phyloP scores from a whole-genome alignment of 2,113 vertebrate genomes.

The Salvelinus alpinus region DNA sequence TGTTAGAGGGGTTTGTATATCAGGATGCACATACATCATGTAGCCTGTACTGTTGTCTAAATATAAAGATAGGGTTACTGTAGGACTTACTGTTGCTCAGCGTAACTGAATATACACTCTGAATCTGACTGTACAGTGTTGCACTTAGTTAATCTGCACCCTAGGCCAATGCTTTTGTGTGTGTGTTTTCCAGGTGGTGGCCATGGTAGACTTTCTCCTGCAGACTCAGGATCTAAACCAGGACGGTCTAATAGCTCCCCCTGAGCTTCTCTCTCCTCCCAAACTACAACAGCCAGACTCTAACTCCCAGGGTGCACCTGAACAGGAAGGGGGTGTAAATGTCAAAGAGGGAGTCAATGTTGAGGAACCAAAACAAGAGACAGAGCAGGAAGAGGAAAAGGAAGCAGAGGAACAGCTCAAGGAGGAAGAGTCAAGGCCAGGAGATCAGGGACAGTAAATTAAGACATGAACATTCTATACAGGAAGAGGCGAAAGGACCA shows the following conservation, averaged over 20 bases:
- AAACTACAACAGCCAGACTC: constrained; percentile 33
- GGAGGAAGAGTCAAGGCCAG: too few relatives aligned
- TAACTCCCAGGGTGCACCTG: constrained; percentile 25
- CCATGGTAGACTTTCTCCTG: constrained; percentile 80
- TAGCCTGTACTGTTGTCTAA: too few relatives aligned
- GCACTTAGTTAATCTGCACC: neutral
- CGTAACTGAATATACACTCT: too few relatives aligned
- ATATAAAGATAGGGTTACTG: too few relatives aligned
- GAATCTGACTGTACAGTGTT: neutral
- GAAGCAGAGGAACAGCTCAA: too few relatives aligned
- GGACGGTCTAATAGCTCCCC: constrained; percentile 81
- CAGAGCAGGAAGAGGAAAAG: too few relatives aligned
- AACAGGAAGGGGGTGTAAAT: constrained; percentile 15
- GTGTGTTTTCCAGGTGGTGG: constrained; percentile 66
- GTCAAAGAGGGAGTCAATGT: constrained; percentile 20
- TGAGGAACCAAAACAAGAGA: constrained; percentile 7
- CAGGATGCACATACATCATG: too few relatives aligned
- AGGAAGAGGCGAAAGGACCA: constrained; percentile 26
- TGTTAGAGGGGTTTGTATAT: too few relatives aligned
- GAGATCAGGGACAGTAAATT: too few relatives aligned
- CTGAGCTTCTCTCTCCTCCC: constrained; percentile 76
- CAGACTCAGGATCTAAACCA: constrained; percentile 80
- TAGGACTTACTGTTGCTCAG: too few relatives aligned
- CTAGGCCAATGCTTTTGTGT: neutral
- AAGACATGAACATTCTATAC: too few relatives aligned